Conservation (phyloP, 1,140 invertebrate genomes). For the Apis mellifera region DNA sequence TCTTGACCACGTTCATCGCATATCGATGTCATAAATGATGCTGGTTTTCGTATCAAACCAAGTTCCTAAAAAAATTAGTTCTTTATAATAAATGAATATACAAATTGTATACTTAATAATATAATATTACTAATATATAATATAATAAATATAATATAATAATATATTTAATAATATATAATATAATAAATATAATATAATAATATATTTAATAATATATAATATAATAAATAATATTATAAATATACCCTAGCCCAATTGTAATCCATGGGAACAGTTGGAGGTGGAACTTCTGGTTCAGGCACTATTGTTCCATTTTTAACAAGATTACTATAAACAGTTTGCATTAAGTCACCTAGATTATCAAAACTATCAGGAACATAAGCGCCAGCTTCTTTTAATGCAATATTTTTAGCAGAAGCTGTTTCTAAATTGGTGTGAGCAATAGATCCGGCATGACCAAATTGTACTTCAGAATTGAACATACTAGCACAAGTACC, state of each 20-base stretch:
- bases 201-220: not conserved
- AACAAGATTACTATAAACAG: slow-evolving; percentile 92
- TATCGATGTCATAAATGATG: slow-evolving; percentile 99
- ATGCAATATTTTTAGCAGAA: slow-evolving; percentile 93
- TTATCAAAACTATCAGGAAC: slow-evolving; percentile 97
- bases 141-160: too few species aligned
- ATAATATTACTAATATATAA: not conserved
- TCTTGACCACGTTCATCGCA: slow-evolving; percentile 99
- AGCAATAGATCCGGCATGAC: slow-evolving; percentile 98
- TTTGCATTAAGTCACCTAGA: slow-evolving; percentile 89
- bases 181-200: too few species aligned
- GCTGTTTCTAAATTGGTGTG: slow-evolving; percentile 98
- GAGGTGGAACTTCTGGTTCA: slow-evolving; percentile 95
- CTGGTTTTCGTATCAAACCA: slow-evolving; percentile 98
- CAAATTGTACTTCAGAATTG: slow-evolving; percentile 99
- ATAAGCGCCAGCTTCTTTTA: slow-evolving; percentile 91
- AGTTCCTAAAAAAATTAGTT: slow-evolving; percentile 88
- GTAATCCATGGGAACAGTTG: slow-evolving; percentile 99
- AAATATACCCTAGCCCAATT: slow-evolving; percentile 94
- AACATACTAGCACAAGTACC: slow-evolving; percentile 97
- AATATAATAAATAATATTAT: not conserved
- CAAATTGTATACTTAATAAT: not conserved
- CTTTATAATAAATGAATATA: not conserved
- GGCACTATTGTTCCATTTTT: slow-evolving; percentile 92
- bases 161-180: not conserved